A percentile compares a stretch with the other conserved stretches of the same genome.
phyloP scores from a whole-genome alignment of 2,888 invertebrate genomes.

The Caenorhabditis wallacei region DNA sequence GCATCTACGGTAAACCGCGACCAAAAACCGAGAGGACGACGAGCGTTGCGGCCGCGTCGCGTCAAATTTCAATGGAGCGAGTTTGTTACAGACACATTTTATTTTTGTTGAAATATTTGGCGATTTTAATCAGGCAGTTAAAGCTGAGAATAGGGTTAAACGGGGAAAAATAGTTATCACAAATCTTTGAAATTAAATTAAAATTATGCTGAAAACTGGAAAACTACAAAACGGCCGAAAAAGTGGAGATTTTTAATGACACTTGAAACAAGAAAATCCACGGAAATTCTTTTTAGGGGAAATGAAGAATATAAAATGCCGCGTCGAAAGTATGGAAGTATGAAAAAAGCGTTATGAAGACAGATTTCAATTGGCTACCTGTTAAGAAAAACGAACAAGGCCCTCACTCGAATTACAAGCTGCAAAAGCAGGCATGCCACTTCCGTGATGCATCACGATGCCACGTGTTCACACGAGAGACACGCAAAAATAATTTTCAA shows the following conservation, averaged over 20 bases:
- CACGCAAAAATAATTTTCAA: neutral
- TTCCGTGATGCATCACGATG: neutral
- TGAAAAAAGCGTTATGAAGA: no score
- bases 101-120: constrained; percentile 23
- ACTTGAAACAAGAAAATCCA: no score
- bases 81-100: constrained; percentile 30
- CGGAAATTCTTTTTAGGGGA: no score
- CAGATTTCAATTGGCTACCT: no score
- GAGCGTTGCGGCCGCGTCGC: constrained; percentile 51
- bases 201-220: no score
- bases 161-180: neutral
- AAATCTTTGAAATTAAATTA: neutral
- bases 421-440: no score
- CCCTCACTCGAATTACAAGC: no score
- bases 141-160: neutral
- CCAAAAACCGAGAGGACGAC: constrained; percentile 56
- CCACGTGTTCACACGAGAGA: neutral
- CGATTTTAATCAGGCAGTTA: neutral
- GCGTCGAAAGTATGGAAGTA: no score
- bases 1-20: constrained; percentile 69
- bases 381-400: no score
- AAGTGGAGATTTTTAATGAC: no score
- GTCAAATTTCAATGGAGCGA: constrained; percentile 32
- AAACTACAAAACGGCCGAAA: no score
- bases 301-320: no score